Conservation (phyloP, 1,140 invertebrate genomes). For the Magallana angulata region DNA sequence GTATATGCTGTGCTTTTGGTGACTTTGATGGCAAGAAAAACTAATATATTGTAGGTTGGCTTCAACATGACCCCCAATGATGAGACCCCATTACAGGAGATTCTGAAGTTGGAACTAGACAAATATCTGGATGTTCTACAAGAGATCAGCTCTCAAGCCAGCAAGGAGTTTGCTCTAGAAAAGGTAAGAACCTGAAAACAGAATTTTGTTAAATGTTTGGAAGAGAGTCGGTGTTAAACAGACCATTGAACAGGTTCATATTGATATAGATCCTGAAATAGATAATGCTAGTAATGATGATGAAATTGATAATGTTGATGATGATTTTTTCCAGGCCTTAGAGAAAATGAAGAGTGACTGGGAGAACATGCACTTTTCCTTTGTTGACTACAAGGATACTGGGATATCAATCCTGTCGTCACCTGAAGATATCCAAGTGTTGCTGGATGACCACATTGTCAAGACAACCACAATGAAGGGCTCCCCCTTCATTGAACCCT, state of each 20-base stretch:
- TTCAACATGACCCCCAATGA: conserved; percentile 84
- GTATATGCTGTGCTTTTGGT: too few relatives aligned
- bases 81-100: conserved; percentile 88
- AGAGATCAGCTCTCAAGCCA: conserved; percentile 77
- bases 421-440: conserved; percentile 78
- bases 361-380: conserved; percentile 77
- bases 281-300: not conserved
- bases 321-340: conserved; percentile 70
- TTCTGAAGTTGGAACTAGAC: conserved; percentile 91
- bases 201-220: too few relatives aligned
- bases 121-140: conserved; percentile 82
- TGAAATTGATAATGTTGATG: not conserved
- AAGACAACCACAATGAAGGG: conserved; percentile 80
- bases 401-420: conserved; percentile 77
- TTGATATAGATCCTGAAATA: too few relatives aligned
- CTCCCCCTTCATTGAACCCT: conserved; percentile 79
- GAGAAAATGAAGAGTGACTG: conserved; percentile 79
- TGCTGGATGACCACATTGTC: conserved; percentile 80
- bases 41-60: conserved; percentile 81
- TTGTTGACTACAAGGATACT: conserved; percentile 83
- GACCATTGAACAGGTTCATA: too few relatives aligned
- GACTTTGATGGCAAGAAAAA: too few relatives aligned
- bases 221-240: too few relatives aligned
- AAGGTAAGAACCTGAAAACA: conserved; percentile 65
- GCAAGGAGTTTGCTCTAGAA: conserved; percentile 80